These are phyloP conservation scores for Prinia subflava DNA, from an alignment of 2,113 vertebrate species.

Conservation along the genomic window DNA sequence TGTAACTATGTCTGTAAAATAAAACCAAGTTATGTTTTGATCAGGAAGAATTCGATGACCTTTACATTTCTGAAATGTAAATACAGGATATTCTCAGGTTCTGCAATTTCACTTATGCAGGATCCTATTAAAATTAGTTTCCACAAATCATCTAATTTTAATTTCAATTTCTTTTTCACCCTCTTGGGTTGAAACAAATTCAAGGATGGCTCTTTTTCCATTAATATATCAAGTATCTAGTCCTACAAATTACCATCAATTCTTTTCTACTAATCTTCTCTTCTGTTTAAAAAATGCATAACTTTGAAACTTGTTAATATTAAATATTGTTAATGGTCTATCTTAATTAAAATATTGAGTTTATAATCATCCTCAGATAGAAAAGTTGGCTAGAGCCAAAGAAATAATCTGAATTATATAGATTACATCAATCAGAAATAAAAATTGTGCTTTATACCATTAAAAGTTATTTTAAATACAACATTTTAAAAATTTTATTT, in stretches of 20 bases:
- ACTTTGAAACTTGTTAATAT: not conserved
- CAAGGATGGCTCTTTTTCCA: not conserved
- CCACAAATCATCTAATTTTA: not conserved
- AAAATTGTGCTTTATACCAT: not conserved
- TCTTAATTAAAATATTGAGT: not conserved
- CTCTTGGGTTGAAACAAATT: not conserved
- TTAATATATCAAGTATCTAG: not conserved
- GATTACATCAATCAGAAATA: not conserved
- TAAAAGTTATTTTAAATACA: not conserved
- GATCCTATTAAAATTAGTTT: not conserved
- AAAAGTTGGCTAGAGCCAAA: not conserved
- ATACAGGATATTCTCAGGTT: not conserved
- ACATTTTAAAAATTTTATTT: not conserved
- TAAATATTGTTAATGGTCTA: not conserved
- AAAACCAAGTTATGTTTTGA: not conserved
- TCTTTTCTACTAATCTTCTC: not conserved
- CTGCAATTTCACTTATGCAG: not conserved
- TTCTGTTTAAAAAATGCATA: not conserved
- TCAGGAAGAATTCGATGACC: not conserved
- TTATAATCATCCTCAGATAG: not conserved
- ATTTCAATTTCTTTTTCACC: not conserved
- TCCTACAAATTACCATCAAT: not conserved
- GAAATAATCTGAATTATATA: not conserved
- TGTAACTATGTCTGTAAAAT: not conserved
- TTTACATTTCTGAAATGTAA: not conserved